A percentile compares a stretch with the other conserved stretches of the same genome.
Conservation (phyloP, 1,140 invertebrate species). For the Zaprionus ghesquierei region DNA sequence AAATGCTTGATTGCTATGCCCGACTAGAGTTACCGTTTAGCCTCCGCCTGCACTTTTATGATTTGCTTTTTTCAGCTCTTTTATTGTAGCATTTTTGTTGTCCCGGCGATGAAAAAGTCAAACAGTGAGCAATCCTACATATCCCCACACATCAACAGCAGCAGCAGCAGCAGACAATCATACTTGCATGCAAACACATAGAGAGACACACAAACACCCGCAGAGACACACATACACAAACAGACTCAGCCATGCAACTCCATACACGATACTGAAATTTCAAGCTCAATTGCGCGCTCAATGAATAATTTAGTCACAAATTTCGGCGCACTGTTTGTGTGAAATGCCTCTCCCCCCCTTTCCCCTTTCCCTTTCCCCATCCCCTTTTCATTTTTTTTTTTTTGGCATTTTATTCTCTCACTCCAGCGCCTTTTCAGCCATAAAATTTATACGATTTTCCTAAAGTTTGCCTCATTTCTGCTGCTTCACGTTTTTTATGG, state of each 20-base stretch:
- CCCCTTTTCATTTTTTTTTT: too few species aligned
- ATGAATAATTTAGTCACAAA: slow-evolving; percentile 76
- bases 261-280: slow-evolving; percentile 32
- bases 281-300: slow-evolving; percentile 75
- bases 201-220: not conserved
- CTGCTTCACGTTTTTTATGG: not conserved
- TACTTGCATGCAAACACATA: slow-evolving; percentile 16
- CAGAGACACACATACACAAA: not conserved
- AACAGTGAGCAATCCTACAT: slow-evolving; percentile 37
- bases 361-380: not conserved
- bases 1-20: slow-evolving; percentile 28
- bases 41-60: not conserved
- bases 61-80: slow-evolving; percentile 1
- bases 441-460: not conserved
- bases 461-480: not conserved
- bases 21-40: slow-evolving; percentile 21
- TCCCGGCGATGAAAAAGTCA: slow-evolving; percentile 20
- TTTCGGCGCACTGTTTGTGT: slow-evolving; percentile 74
- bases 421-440: not conserved
- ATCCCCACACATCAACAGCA: slow-evolving; percentile 24
- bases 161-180: not conserved
- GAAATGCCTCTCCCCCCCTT: slow-evolving; percentile 35
- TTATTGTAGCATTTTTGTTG: slow-evolving; percentile 24
- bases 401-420: too few species aligned
- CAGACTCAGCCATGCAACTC: not conserved